phyloP scores from a whole-genome alignment of 2,113 vertebrate species.

The Forbesichthys agassizii region DNA sequence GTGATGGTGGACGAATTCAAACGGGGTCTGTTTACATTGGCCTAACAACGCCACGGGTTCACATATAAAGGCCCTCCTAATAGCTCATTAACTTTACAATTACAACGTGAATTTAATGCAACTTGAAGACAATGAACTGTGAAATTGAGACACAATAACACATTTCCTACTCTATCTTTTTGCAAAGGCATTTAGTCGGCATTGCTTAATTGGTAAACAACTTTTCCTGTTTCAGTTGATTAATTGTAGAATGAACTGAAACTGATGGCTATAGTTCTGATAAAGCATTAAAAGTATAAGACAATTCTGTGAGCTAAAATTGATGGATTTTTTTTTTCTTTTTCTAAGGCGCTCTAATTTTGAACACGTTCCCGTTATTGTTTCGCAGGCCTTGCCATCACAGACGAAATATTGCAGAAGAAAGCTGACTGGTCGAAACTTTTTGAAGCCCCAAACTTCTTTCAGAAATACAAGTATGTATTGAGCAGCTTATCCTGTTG shows the following conservation, averaged over 20 bases:
- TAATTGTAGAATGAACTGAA: background rate
- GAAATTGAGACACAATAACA: no score
- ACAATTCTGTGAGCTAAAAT: background rate
- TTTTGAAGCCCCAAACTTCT: constrained; percentile 94
- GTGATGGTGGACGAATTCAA: constrained; percentile 93
- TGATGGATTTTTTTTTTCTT: background rate
- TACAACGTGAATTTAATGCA: background rate
- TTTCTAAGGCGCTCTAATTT: background rate
- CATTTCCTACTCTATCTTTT: background rate
- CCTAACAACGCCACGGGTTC: background rate
- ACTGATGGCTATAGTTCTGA: background rate
- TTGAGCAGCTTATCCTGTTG: constrained; percentile 81
- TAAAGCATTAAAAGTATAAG: background rate
- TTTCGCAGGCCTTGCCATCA: constrained; percentile 84
- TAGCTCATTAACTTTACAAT: background rate
- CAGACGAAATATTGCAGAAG: constrained; percentile 89
- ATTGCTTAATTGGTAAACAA: background rate
- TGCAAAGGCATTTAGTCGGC: background rate
- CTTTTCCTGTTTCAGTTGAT: background rate
- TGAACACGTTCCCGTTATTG: constrained; percentile 2
- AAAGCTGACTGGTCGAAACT: constrained; percentile 93
- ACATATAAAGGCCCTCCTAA: no score
- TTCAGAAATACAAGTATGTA: constrained; percentile 98
- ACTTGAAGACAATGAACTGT: background rate
- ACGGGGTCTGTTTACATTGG: constrained; percentile 79